Percentiles rank a stretch among this genome's conserved stretches.
Conservation (phyloP, 2,888 invertebrate species). For the Caenorhabditis sulstoni region DNA sequence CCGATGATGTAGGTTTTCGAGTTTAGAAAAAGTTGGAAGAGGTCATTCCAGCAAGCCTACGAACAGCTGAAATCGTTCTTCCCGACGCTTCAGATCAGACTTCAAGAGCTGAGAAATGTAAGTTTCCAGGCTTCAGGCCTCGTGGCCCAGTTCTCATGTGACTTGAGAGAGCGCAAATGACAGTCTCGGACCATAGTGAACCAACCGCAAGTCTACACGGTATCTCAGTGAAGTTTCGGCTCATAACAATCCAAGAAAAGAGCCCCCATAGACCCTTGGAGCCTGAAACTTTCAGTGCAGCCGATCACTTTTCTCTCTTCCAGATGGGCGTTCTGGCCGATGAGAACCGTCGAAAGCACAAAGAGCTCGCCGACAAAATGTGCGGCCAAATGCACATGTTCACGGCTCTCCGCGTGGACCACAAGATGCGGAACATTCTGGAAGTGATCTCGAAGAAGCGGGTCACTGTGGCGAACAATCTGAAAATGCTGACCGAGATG, state of each 20-base stretch:
- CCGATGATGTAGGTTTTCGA: constrained; percentile 43
- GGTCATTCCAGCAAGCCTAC: constrained; percentile 39
- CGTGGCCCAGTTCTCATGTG: no score
- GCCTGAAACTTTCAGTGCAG: no score
- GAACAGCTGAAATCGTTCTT: constrained; percentile 43
- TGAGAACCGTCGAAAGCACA: constrained; percentile 4
- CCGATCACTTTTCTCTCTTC: background rate
- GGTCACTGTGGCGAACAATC: constrained; percentile 19
- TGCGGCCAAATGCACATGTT: constrained; percentile 34
- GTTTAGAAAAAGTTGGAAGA: no score
- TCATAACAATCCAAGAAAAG: no score
- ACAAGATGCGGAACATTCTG: constrained; percentile 25
- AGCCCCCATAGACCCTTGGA: no score
- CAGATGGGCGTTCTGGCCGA: constrained; percentile 34
- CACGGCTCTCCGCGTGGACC: constrained; percentile 7
- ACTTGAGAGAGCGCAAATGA: no score
- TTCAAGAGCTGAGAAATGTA: constrained; percentile 39
- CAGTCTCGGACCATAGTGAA: no score
- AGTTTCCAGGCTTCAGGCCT: background rate
- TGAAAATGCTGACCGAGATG: constrained; percentile 26
- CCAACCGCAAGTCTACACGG: no score
- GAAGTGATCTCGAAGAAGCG: background rate
- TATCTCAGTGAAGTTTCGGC: no score
- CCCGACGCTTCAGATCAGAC: constrained; percentile 23
- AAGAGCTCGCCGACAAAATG: constrained; percentile 26